Base-by-base conservation (phyloP, 1,140 invertebrate genomes). In the Gonioctena quinquepunctata region DNA sequence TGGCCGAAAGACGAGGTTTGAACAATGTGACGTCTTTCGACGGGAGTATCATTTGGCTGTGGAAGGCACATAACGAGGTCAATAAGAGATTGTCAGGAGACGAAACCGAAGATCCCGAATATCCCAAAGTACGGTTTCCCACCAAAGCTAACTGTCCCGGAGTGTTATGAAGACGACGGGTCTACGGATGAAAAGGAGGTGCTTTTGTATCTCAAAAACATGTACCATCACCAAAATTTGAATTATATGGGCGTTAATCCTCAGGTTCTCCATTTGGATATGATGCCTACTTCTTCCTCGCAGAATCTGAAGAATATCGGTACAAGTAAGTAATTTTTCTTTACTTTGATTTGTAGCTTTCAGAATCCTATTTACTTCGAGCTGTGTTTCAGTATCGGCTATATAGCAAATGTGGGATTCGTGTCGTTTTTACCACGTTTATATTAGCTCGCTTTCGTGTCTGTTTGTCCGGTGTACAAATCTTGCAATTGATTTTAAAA, bases 51-150 rank as follows among this genome's bases (percentile, higher is more conserved):
- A 77, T 99, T 5, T 99, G 96, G 96, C 83, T 99, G 2, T 99
- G 98, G 98, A 87, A 87, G 63, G 92, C 95, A 1, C 97, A 99
- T 80, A 99, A 99, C 84, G 90, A 92, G 83, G 96, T 96, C 0
- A 99, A 99, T 82, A 85, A 91, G 70, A 88, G 97, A 72, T 83
- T 99, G 13, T 87, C 92, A 26, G 92, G 94, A 0, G 94, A 98
- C 82, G 56, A 85, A 1, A 96, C 94, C 8, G 96, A 99, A 83
- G 98, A 99, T 86, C 96, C 96, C 0, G 76, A 87, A 63, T 90
- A 93, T 84, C 33, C 95, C 92, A 1, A 99, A 99, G 84, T 87
- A 93, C 33, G 93, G 96, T 79, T 99, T 97, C 84, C 98, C 98
- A 1, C 85, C 89, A 8, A 72, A 79, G 7, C 76, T 84, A 1